Percentiles rank a stretch among this genome's conserved stretches.
phyloP scores from a whole-genome alignment of 2,888 invertebrate genomes.

The Spilosoma lubricipeda region DNA sequence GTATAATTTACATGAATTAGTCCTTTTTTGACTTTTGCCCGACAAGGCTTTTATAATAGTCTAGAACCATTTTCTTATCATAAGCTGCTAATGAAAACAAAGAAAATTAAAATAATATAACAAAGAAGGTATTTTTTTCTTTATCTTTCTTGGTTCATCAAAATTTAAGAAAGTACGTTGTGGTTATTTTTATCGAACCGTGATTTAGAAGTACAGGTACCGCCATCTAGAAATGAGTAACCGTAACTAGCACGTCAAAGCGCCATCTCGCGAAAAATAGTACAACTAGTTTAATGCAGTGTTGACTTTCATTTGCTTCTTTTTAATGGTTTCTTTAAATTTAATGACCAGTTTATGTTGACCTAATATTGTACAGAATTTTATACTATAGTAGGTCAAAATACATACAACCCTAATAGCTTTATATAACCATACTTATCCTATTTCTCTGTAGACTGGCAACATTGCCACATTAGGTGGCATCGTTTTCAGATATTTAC shows the following conservation, averaged over 20 bases:
- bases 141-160: background rate
- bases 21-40: too few relatives aligned
- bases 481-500: background rate
- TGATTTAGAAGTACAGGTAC: background rate
- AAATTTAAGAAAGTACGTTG: background rate
- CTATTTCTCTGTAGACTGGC: too few relatives aligned
- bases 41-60: background rate
- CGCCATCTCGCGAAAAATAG: slow-evolving; percentile 3
- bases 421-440: too few relatives aligned
- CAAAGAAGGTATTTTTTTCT: background rate
- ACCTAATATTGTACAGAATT: background rate
- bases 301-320: background rate
- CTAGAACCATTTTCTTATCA: background rate
- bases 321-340: background rate
- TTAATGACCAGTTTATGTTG: background rate
- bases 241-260: background rate
- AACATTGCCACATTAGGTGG: background rate
- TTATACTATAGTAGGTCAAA: background rate
- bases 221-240: background rate
- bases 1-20: too few relatives aligned
- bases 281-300: background rate
- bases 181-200: background rate
- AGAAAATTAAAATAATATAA: background rate
- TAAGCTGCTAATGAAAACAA: background rate
- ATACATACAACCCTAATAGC: background rate